A percentile compares a stretch with the other conserved stretches of the same genome.
Conservation (phyloP, 2,797 vertebrate genomes). For the Pyrrhura leucotis region DNA sequence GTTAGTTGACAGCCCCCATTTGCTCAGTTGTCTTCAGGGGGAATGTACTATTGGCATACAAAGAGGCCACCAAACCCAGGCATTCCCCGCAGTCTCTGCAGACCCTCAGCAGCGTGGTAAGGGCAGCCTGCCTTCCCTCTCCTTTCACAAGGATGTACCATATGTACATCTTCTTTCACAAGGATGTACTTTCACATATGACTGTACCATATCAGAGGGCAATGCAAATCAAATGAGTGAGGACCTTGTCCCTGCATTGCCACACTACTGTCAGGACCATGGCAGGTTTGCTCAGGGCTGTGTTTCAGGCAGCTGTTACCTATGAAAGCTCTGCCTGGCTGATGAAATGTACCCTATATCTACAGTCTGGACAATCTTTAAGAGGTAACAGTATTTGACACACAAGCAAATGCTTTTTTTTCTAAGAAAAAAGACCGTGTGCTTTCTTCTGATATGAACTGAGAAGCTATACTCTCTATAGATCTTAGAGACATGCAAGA, state of each 20-base stretch:
- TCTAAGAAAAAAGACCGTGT: neutral
- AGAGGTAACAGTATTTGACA: neutral
- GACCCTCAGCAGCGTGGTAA: neutral
- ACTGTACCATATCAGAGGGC: neutral
- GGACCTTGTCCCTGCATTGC: neutral
- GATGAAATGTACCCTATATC: neutral
- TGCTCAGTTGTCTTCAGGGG: neutral
- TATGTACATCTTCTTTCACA: neutral
- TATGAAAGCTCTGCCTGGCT: neutral
- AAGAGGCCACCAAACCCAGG: neutral
- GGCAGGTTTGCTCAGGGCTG: neutral
- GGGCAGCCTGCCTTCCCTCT: neutral
- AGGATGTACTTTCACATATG: no score
- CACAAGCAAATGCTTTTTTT: neutral
- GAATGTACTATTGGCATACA: neutral
- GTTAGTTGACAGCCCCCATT: neutral
- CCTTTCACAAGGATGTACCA: neutral
- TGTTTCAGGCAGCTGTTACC: neutral
- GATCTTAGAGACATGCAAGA: slow-evolving; percentile 49
- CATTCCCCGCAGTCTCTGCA: neutral
- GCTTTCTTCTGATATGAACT: slow-evolving; percentile 31
- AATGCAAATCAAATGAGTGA: neutral
- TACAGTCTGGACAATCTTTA: neutral
- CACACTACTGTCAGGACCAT: neutral
- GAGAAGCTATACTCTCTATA: slow-evolving; percentile 36